Conservation (phyloP, 92 coral and sea anemone genomes). For the Nematostella vectensis region DNA sequence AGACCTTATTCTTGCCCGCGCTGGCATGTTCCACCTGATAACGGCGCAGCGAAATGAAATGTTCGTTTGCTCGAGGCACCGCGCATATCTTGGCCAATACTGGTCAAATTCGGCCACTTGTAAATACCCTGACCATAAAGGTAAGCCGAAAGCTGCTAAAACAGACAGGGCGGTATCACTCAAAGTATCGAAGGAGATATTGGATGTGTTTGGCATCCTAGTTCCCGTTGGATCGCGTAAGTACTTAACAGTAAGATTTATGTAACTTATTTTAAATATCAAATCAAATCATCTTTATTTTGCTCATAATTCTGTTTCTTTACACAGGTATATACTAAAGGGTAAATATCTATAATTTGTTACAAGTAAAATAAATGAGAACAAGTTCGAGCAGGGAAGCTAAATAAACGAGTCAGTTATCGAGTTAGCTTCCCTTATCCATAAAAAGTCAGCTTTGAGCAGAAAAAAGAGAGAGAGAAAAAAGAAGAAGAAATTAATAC, state of each 20-base stretch:
- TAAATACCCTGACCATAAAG: conserved; percentile 44
- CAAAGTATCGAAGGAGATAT: conserved; percentile 28
- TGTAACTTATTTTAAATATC: background rate
- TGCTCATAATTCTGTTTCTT: too few species aligned
- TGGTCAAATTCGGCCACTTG: conserved; percentile 26
- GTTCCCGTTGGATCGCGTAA: conserved; percentile 49
- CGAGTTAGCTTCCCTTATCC: too few species aligned
- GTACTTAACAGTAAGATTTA: conserved; percentile 10
- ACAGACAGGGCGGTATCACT: conserved; percentile 25
- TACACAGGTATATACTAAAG: too few species aligned
- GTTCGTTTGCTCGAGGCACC: conserved; percentile 34
- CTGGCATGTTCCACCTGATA: conserved; percentile 28
- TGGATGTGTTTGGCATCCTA: conserved; percentile 30
- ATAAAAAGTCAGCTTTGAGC: too few species aligned
- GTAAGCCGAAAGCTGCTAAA: conserved; percentile 31
- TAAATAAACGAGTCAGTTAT: too few species aligned
- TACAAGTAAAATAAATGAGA: too few species aligned
- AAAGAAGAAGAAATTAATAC: too few species aligned
- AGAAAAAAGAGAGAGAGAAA: too few species aligned
- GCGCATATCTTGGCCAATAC: conserved; percentile 24
- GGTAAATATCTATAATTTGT: too few species aligned
- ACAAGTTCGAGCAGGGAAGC: too few species aligned
- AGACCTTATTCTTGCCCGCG: conserved; percentile 30
- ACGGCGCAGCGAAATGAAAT: conserved; percentile 25
- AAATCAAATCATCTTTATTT: too few species aligned